Percentiles rank a stretch among this genome's conserved stretches.
Evolutionary conservation across 1,140 invertebrate genomes (phyloP).

Genomic region (Venustaconcha ellipsiformis): DNA sequence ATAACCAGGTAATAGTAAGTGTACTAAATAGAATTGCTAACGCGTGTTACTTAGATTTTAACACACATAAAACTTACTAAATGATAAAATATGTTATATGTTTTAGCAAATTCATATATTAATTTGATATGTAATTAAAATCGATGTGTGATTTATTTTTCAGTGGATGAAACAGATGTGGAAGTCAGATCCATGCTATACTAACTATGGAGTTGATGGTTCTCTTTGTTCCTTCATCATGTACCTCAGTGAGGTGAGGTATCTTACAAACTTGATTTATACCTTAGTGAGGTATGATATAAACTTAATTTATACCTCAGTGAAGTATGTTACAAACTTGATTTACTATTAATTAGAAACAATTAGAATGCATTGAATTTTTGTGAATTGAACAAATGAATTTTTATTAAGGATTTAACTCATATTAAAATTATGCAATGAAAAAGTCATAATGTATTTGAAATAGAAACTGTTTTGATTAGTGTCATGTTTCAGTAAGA

Average conservation of each 20-base stretch:
- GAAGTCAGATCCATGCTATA: conserved; percentile 68
- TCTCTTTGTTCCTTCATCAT: conserved; percentile 67
- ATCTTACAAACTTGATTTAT: conserved; percentile 35
- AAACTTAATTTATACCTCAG: conserved; percentile 60
- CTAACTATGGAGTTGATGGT: conserved; percentile 66
- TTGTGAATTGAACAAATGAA: background rate
- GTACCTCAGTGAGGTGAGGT: conserved; percentile 70
- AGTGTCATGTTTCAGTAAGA: too few species aligned
- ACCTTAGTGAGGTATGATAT: conserved; percentile 66
- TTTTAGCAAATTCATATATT: too few species aligned
- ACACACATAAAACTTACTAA: too few species aligned
- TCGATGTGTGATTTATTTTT: conserved; percentile 14
- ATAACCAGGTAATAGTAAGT: too few species aligned
- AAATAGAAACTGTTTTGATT: too few species aligned
- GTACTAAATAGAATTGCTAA: too few species aligned
- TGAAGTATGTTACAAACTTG: conserved; percentile 55
- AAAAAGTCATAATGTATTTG: too few species aligned
- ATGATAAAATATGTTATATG: too few species aligned
- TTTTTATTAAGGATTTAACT: background rate
- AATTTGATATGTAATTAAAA: too few species aligned
- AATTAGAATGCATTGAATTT: background rate
- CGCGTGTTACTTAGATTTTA: too few species aligned
- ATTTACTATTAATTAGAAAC: background rate
- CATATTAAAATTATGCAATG: too few species aligned
- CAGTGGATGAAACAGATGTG: conserved; percentile 69